Conservation (phyloP, 2,797 vertebrate species). For the Spatula versicolor region DNA sequence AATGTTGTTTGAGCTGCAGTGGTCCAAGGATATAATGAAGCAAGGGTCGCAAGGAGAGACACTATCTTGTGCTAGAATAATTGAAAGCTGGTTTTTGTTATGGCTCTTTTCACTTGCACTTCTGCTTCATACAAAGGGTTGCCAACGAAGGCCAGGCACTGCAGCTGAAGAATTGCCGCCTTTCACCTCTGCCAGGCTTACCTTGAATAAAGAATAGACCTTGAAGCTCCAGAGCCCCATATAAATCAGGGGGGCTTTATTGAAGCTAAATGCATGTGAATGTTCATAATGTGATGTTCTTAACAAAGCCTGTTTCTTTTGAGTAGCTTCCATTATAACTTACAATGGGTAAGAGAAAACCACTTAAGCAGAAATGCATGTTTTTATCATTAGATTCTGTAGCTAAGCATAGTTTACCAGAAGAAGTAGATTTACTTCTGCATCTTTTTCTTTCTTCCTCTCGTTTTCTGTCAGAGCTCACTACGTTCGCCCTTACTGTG, state of each 20-base stretch:
- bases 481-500: background rate
- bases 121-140: background rate
- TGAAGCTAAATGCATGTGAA: background rate
- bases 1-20: background rate
- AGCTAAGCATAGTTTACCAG: background rate
- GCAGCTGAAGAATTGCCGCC: background rate
- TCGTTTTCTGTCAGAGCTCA: constrained; percentile 4
- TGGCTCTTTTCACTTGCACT: background rate
- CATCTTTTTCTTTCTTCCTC: background rate
- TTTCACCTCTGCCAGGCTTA: background rate
- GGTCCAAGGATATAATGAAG: background rate
- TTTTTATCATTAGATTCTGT: constrained; percentile 30
- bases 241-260: background rate
- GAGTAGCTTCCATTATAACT: background rate
- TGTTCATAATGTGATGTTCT: background rate
- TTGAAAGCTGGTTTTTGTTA: background rate
- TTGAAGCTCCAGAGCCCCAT: background rate
- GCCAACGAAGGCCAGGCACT: background rate
- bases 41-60: background rate
- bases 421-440: background rate
- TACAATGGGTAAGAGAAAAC: constrained; percentile 13
- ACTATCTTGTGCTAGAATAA: background rate
- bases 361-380: background rate
- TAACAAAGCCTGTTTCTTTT: background rate
- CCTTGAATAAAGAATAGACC: background rate